Percentiles rank a stretch among this genome's conserved stretches.
Evolutionary conservation across 2,888 invertebrate species (phyloP).

Genomic region (Melolontha melolontha): DNA sequence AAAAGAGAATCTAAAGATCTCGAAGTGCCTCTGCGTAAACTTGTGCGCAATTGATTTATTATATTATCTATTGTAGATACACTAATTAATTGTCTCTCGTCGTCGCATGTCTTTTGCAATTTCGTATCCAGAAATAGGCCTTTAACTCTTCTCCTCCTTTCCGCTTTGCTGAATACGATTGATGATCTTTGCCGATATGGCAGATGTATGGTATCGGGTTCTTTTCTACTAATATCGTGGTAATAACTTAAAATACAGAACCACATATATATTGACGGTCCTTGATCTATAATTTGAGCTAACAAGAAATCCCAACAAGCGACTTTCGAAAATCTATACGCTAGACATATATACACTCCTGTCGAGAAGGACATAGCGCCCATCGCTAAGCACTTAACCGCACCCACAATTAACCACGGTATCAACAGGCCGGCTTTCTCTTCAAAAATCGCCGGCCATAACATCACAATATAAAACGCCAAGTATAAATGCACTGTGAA

Average conservation of each 20-base stretch:
- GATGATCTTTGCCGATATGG: constrained; percentile 43
- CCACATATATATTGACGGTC: constrained; percentile 69
- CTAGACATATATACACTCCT: constrained; percentile 67
- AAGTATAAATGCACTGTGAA: constrained; percentile 71
- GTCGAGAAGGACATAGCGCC: constrained; percentile 66
- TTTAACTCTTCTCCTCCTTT: constrained; percentile 67
- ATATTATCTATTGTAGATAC: constrained; percentile 51
- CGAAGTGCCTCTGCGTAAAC: constrained; percentile 44
- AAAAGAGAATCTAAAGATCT: constrained; percentile 55
- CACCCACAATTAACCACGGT: constrained; percentile 69
- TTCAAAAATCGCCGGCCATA: constrained; percentile 71
- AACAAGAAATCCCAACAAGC: constrained; percentile 69
- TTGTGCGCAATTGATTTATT: constrained; percentile 46
- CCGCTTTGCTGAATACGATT: constrained; percentile 65
- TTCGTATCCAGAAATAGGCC: constrained; percentile 64
- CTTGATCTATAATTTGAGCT: constrained; percentile 65
- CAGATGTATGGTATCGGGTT: constrained; percentile 37
- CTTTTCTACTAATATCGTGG: constrained; percentile 44
- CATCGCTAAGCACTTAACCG: constrained; percentile 66
- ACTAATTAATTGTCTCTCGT: constrained; percentile 50
- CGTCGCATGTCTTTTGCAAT: constrained; percentile 42
- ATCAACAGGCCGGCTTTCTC: constrained; percentile 68
- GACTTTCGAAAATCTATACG: constrained; percentile 65
- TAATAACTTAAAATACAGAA: constrained; percentile 63
- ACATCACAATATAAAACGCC: constrained; percentile 69